These are phyloP conservation scores for Scopus umbretta DNA, from an alignment of 2,113 vertebrate species.

Conservation along the genomic window DNA sequence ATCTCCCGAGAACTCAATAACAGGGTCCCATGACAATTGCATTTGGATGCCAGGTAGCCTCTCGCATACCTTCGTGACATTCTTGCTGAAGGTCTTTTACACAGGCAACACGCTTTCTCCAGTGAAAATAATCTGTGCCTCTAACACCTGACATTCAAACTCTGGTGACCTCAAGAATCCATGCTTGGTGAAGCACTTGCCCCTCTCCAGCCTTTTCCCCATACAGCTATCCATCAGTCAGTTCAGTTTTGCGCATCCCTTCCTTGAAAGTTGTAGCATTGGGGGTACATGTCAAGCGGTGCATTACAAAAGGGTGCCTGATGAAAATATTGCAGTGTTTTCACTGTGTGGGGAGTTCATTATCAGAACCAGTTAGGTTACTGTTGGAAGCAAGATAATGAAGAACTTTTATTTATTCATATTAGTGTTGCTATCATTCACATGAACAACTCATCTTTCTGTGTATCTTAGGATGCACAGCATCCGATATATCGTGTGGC, in stretches of 20 bases:
- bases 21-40: neutral
- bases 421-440: neutral
- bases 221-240: neutral
- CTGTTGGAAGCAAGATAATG: neutral
- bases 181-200: fast-evolving
- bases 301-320: neutral
- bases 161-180: neutral
- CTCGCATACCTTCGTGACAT: neutral
- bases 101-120: neutral
- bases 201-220: neutral
- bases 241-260: neutral
- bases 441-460: neutral
- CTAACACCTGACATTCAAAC: too few species aligned
- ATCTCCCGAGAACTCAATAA: fast-evolving
- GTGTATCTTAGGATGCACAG: neutral
- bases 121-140: neutral
- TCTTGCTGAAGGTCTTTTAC: neutral
- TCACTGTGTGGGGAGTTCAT: neutral
- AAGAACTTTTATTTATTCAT: neutral
- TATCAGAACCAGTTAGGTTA: neutral
- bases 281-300: neutral
- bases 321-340: neutral
- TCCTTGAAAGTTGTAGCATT: neutral
- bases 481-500: neutral
- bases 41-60: neutral